phyloP scores from a whole-genome alignment of 2,888 invertebrate species.

The Ectobius pallidus region DNA sequence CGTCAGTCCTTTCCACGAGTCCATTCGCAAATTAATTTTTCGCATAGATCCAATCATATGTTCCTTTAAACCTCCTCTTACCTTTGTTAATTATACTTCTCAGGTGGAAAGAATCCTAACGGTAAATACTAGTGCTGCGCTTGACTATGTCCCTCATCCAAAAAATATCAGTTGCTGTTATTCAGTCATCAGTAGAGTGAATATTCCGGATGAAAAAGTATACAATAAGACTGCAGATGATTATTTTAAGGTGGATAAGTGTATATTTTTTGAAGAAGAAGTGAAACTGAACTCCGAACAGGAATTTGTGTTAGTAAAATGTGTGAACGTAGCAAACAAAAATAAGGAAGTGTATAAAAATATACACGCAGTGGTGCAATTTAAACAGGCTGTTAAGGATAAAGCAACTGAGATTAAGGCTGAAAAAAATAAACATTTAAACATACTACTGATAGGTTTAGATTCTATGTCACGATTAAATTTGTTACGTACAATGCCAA shows the following conservation, averaged over 20 bases:
- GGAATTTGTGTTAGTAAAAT: slow-evolving; percentile 23
- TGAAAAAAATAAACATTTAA: slow-evolving; percentile 43
- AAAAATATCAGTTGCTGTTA: slow-evolving; percentile 27
- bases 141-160: not conserved
- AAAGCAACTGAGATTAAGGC: not conserved
- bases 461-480: slow-evolving; percentile 56
- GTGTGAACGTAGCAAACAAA: not conserved
- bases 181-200: slow-evolving; percentile 3
- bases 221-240: slow-evolving; percentile 7
- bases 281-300: not conserved
- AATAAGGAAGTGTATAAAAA: slow-evolving; percentile 39
- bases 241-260: not conserved
- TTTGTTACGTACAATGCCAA: slow-evolving; percentile 53
- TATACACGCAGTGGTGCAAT: slow-evolving; percentile 44
- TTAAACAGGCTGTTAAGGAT: slow-evolving; percentile 22
- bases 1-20: slow-evolving; percentile 38
- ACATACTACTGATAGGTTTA: slow-evolving; percentile 54
- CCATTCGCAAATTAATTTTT: slow-evolving; percentile 23
- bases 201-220: not conserved
- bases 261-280: slow-evolving; percentile 10
- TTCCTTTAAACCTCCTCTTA: slow-evolving; percentile 13
- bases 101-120: not conserved
- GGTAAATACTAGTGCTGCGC: not conserved
- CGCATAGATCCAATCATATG: slow-evolving; percentile 21
- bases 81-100: not conserved